Conservation (phyloP, 2,888 invertebrate species). For the Drosophila affinis region DNA sequence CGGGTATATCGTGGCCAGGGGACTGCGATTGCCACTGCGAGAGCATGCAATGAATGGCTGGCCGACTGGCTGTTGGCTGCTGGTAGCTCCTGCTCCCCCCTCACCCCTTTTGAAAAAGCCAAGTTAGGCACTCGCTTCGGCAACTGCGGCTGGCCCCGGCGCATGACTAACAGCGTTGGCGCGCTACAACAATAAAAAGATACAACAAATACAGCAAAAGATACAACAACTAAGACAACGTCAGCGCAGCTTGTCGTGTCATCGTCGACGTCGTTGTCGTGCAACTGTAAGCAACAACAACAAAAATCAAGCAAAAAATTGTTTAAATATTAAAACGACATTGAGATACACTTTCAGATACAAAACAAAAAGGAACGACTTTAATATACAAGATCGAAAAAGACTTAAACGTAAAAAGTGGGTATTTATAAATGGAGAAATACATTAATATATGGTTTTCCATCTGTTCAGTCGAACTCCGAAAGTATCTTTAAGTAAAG, state of each 20-base stretch:
- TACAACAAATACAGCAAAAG: neutral
- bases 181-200: constrained; percentile 60
- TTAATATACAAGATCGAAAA: neutral
- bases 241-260: constrained; percentile 69
- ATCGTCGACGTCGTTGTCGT: constrained; percentile 61
- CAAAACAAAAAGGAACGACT: too few species aligned
- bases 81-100: constrained; percentile 22
- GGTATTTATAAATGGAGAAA: neutral
- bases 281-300: constrained; percentile 49
- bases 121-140: constrained; percentile 56
- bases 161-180: constrained; percentile 77
- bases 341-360: constrained; percentile 19
- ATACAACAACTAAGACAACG: constrained; percentile 49
- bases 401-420: too few species aligned
- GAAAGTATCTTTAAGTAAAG: neutral
- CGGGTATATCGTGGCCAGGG: constrained; percentile 27
- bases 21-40: constrained; percentile 20
- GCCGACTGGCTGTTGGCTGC: constrained; percentile 18
- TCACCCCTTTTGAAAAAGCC: constrained; percentile 51
- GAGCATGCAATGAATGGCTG: constrained; percentile 69
- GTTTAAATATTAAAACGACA: constrained; percentile 10
- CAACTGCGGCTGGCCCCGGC: constrained; percentile 51
- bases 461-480: too few species aligned
- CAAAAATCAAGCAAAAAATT: constrained; percentile 5
- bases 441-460: neutral